Conservation (phyloP, 1,140 invertebrate species). For the Drosophila oshimai region DNA sequence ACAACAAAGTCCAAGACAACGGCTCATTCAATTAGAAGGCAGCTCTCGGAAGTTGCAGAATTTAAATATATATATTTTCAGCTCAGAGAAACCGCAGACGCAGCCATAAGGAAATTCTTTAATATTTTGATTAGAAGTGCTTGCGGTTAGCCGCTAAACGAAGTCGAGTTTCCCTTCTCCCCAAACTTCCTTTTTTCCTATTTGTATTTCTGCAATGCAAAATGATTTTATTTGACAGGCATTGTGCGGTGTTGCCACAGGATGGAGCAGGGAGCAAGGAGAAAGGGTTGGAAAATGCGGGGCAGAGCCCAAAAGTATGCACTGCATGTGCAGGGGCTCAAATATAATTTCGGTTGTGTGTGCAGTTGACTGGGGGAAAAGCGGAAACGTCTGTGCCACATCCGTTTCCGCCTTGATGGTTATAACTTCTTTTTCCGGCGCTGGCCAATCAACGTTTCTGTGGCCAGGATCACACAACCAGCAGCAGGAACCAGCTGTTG, state of each 20-base stretch:
- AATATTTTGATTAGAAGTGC: constrained; percentile 70
- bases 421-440: constrained; percentile 77
- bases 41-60: constrained; percentile 29
- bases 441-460: constrained; percentile 69
- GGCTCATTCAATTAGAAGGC: constrained; percentile 66
- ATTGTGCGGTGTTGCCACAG: constrained; percentile 41
- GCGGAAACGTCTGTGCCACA: constrained; percentile 75
- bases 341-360: constrained; percentile 24
- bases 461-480: constrained; percentile 48
- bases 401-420: constrained; percentile 76
- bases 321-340: constrained; percentile 26
- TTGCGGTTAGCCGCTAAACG: constrained; percentile 67
- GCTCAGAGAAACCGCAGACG: constrained; percentile 41
- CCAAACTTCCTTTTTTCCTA: background rate
- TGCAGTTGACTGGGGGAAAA: constrained; percentile 23
- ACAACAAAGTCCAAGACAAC: constrained; percentile 46
- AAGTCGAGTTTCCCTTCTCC: constrained; percentile 6
- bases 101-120: constrained; percentile 52
- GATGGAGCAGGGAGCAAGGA: background rate
- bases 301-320: constrained; percentile 39
- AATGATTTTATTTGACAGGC: constrained; percentile 73
- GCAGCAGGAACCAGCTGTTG: constrained; percentile 49
- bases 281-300: background rate
- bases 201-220: constrained; percentile 57
- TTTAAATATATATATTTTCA: constrained; percentile 50